Conservation (phyloP, 1,140 invertebrate species). For the Ooceraea biroi region DNA sequence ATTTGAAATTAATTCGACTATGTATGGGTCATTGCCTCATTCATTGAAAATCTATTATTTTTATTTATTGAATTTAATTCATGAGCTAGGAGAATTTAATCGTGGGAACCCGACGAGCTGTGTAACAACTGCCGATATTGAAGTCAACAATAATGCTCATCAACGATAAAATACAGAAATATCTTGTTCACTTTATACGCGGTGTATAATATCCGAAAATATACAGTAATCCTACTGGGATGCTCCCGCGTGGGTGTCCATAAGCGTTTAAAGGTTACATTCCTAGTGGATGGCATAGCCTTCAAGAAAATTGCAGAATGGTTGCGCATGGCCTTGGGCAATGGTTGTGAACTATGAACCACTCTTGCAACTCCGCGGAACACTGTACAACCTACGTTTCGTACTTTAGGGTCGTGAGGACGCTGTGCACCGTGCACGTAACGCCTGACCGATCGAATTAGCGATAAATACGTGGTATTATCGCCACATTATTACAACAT, state of each 20-base stretch:
- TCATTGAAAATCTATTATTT: too few relatives aligned
- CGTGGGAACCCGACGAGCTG: neutral
- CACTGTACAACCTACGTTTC: neutral
- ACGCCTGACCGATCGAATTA: neutral
- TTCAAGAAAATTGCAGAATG: constrained; percentile 50
- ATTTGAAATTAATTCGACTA: too few relatives aligned
- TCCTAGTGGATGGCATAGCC: constrained; percentile 24
- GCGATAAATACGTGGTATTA: constrained; percentile 5
- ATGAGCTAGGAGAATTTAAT: neutral
- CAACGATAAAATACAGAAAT: neutral
- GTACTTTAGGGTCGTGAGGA: constrained; percentile 6
- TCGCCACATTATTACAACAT: neutral
- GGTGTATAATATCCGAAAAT: neutral
- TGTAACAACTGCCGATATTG: neutral
- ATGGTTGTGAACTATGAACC: constrained; percentile 42
- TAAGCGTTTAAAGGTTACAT: constrained; percentile 39
- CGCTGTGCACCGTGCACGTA: neutral
- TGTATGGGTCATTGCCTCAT: too few relatives aligned
- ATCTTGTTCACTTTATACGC: neutral
- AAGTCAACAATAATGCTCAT: neutral
- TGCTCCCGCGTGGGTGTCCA: constrained; percentile 11
- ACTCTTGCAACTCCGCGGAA: constrained; percentile 3
- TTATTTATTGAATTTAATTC: too few relatives aligned
- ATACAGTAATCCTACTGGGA: neutral
- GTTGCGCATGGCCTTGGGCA: constrained; percentile 13